phyloP scores from a whole-genome alignment of 2,113 vertebrate genomes.

The Nanorana parkeri region DNA sequence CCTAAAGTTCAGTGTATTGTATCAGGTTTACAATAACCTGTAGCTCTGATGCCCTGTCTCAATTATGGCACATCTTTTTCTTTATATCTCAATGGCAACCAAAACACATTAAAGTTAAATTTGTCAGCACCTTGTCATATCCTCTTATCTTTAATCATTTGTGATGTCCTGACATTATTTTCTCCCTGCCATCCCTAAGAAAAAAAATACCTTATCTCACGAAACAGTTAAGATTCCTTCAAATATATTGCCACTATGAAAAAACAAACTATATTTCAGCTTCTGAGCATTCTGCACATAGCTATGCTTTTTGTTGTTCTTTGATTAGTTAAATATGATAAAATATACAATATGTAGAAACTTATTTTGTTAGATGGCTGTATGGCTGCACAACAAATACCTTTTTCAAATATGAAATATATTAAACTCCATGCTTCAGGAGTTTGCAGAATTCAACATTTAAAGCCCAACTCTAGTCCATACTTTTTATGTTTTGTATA shows the following conservation, averaged over 20 bases:
- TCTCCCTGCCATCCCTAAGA: neutral
- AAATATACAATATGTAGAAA: no score
- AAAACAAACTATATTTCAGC: neutral
- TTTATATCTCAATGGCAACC: slow-evolving; percentile 13
- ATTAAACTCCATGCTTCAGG: no score
- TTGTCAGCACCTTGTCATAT: slow-evolving; percentile 47
- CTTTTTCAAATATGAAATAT: no score
- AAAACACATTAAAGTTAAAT: slow-evolving; percentile 30
- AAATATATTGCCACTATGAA: neutral
- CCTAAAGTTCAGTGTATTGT: slow-evolving; percentile 23
- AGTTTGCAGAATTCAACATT: no score
- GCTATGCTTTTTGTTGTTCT: neutral
- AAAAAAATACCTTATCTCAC: neutral
- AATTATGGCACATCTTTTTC: slow-evolving; percentile 17
- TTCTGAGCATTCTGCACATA: neutral
- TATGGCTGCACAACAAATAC: neutral
- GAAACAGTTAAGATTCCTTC: neutral
- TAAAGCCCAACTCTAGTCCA: no score
- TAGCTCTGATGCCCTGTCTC: slow-evolving; percentile 28
- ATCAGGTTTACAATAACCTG: slow-evolving; percentile 35
- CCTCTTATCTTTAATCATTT: slow-evolving; percentile 45
- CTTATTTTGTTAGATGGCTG: no score
- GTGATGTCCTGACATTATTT: slow-evolving; percentile 28
- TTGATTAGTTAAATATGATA: neutral
- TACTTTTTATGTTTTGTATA: no score